Percentiles rank a stretch among this genome's conserved stretches.
phyloP scores from a whole-genome alignment of 37 sponge, comb jelly and placozoan genomes.

The Agelas oroides region DNA sequence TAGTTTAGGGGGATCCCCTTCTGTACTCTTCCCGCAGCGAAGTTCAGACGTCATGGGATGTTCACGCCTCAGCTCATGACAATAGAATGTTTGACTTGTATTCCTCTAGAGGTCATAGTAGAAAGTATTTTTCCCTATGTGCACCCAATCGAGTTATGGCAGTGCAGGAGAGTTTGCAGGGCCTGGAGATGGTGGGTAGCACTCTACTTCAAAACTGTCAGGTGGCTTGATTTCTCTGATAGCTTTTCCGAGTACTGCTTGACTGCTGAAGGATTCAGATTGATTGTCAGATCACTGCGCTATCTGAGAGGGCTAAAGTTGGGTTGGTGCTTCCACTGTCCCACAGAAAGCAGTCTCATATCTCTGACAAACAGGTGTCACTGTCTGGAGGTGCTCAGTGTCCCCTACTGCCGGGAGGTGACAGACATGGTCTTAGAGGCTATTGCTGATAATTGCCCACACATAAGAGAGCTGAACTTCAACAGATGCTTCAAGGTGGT shows the following conservation, averaged over 20 bases:
- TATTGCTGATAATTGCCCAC: not conserved
- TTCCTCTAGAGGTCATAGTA: too few relatives aligned
- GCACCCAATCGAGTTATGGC: conserved; percentile 4
- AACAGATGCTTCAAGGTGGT: not conserved
- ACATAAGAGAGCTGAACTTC: not conserved
- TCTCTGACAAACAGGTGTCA: not conserved
- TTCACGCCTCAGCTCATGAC: too few relatives aligned
- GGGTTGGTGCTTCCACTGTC: not conserved
- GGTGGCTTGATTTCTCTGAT: too few relatives aligned
- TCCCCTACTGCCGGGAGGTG: too few relatives aligned
- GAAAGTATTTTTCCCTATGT: not conserved
- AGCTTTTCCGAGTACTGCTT: conserved; percentile 5
- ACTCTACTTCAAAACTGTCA: not conserved
- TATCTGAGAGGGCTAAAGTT: not conserved
- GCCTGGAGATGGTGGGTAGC: not conserved
- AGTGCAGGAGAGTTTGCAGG: conserved; percentile 15
- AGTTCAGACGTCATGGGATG: too few relatives aligned
- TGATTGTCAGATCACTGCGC: not conserved
- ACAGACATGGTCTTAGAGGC: too few relatives aligned
- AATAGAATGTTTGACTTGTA: too few relatives aligned
- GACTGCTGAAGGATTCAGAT: not conserved
- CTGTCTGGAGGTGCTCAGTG: too few relatives aligned
- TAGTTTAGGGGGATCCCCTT: too few relatives aligned
- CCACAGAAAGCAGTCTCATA: not conserved
- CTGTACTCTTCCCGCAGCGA: too few relatives aligned